Percentiles rank a stretch among this genome's conserved stretches.
These are phyloP conservation scores for Drosophila mettleri DNA, from an alignment of 2,888 invertebrate species.

Conservation along the genomic window DNA sequence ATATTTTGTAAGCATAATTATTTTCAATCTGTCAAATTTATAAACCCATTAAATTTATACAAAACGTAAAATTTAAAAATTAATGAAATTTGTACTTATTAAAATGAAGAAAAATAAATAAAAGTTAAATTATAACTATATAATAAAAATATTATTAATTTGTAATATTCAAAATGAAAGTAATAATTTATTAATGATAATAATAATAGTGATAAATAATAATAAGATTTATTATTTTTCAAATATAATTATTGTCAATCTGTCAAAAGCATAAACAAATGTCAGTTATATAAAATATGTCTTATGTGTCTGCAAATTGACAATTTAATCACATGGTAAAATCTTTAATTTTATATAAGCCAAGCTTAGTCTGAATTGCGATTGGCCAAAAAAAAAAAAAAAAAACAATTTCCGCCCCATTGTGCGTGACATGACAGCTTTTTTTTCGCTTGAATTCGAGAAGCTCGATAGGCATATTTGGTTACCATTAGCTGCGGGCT, in stretches of 20 bases:
- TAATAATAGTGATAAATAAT: too few species aligned
- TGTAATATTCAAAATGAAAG: too few species aligned
- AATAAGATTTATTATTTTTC: too few species aligned
- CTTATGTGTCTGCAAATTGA: not conserved
- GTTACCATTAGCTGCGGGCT: conserved; percentile 25
- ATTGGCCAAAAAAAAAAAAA: too few species aligned
- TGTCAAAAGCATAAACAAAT: not conserved
- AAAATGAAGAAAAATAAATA: not conserved
- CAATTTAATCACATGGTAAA: not conserved
- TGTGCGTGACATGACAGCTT: conserved; percentile 25
- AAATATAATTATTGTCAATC: not conserved
- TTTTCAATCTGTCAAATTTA: too few species aligned
- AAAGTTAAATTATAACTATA: too few species aligned
- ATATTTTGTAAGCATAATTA: too few species aligned
- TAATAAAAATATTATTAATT: not conserved
- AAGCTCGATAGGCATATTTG: conserved; percentile 19
- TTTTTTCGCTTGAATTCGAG: not conserved
- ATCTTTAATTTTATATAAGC: not conserved
- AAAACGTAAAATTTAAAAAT: too few species aligned
- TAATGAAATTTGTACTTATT: too few species aligned
- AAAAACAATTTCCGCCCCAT: conserved; percentile 21
- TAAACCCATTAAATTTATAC: too few species aligned
- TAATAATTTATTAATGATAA: too few species aligned
- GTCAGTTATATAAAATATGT: not conserved
- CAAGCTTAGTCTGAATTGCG: too few species aligned